Base-by-base conservation (phyloP, 1,140 invertebrate species). In the Melanaphis sacchari region DNA sequence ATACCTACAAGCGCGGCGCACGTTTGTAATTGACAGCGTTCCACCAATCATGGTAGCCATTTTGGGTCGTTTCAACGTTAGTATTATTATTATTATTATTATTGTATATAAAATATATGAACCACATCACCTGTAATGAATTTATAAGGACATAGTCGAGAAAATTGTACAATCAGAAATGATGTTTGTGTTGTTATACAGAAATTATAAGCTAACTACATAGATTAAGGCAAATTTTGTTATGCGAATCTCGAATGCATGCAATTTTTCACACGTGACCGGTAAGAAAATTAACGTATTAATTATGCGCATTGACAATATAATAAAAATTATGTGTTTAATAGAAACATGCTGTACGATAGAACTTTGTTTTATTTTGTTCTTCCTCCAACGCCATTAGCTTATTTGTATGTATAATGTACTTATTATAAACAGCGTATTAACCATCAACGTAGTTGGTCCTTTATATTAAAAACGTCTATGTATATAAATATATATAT, bases 61-160 rank as follows among this genome's bases (percentile, higher is more conserved):
- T 15, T 76, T 76, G 31, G 15, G n/a, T n/a, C 59, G 59, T 76
- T 76, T n/a, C 59, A n/a, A 76, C 59, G 15, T 18, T 31, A 36
- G 59, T n/a, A 76, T 76, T 76, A 76, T 76, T 76, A 54, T 54
- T n/a, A 76, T 76, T 76, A 76, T 76, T 76, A 76, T 76, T 76
- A n/a, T n/a, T 66, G 59, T 15, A 66, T n/a, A n/a, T 18, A n/a
- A 76, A 18, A 76, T 76, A 76, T n/a, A 76, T n/a, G 31, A 18
- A n/a, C 15, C 4, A n/a, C 31, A n/a, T 3, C 5, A 22, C 15
- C 5, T n/a, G 18, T 31, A 15, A n/a, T 76, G 31, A n/a, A 76
- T 76, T 76, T 15, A n/a, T n/a, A 18, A n/a, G 11, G 6, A 76
- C 5, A n/a, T 18, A 76, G 15, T n/a, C 15, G 4, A 76, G 15